Evolutionary conservation across 92 coral and sea anemone species (phyloP).

Genomic region (Paragorgia papillata): DNA sequence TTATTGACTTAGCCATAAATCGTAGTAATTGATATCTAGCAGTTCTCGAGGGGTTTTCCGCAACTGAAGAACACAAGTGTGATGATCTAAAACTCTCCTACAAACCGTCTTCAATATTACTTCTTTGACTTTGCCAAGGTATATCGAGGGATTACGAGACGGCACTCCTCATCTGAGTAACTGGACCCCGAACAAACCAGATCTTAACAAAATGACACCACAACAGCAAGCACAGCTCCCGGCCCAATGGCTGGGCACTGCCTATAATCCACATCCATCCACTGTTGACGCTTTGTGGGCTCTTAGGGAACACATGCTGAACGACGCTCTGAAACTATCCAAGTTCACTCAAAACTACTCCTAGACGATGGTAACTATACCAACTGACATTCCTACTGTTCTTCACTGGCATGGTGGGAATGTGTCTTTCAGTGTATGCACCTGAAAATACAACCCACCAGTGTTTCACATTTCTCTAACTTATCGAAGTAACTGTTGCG

Average conservation of each 20-base stretch:
- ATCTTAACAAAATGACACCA: slow-evolving; percentile 77
- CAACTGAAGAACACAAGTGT: too few species aligned
- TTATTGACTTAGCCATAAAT: too few species aligned
- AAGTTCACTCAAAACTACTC: slow-evolving; percentile 37
- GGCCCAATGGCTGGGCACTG: slow-evolving; percentile 92
- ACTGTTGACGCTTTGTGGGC: slow-evolving; percentile 98
- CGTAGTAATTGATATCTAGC: too few species aligned
- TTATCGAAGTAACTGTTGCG: too few species aligned
- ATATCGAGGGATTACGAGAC: slow-evolving; percentile 98
- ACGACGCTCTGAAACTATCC: slow-evolving; percentile 88
- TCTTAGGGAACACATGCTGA: slow-evolving; percentile 93
- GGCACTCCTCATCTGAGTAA: slow-evolving; percentile 97
- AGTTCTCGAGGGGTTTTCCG: too few species aligned
- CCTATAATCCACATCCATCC: slow-evolving; percentile 90
- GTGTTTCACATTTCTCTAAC: too few species aligned
- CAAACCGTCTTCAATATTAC: too few species aligned
- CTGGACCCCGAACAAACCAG: slow-evolving; percentile 96
- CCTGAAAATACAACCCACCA: too few species aligned
- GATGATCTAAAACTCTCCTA: too few species aligned
- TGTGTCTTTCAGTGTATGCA: too few species aligned
- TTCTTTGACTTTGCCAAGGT: slow-evolving; percentile 61
- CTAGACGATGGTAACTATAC: neutral
- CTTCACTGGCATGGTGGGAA: too few species aligned
- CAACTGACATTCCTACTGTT: too few species aligned
- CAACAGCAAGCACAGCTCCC: slow-evolving; percentile 97